phyloP scores from a whole-genome alignment of 2,888 invertebrate genomes.

The Sycophila texana region DNA sequence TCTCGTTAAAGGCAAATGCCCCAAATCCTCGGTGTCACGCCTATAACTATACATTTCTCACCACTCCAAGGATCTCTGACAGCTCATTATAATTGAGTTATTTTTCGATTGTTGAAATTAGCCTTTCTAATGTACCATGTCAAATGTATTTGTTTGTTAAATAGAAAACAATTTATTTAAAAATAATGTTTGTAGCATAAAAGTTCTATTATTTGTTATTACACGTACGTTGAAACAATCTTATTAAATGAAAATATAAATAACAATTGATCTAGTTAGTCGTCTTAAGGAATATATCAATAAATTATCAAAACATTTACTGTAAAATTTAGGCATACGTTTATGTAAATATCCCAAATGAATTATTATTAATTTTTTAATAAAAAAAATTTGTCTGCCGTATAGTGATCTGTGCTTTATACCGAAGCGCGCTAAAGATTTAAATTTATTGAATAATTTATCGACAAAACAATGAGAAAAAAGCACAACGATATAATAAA shows the following conservation, averaged over 20 bases:
- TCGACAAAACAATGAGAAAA: not conserved
- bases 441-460: constrained; percentile 7
- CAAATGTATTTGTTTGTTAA: not conserved
- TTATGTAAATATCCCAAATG: no score
- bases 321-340: not conserved
- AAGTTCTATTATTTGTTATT: constrained; percentile 14
- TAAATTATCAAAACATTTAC: not conserved
- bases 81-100: not conserved
- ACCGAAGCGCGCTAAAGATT: no score
- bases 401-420: no score
- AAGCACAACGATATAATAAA: not conserved
- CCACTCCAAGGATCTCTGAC: constrained; percentile 28
- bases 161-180: not conserved
- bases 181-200: not conserved
- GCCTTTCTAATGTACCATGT: no score
- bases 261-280: not conserved
- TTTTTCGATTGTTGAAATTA: not conserved
- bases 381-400: no score
- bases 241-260: constrained; percentile 12
- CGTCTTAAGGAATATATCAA: no score
- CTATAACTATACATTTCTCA: constrained; percentile 7
- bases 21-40: constrained; percentile 42
- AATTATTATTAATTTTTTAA: no score
- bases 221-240: constrained; percentile 10
- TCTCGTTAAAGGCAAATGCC: constrained; percentile 51